A percentile compares a stretch with the other conserved stretches of the same genome.
Evolutionary conservation across 2,797 vertebrate species (phyloP).

Genomic region (Vireo griseus): DNA sequence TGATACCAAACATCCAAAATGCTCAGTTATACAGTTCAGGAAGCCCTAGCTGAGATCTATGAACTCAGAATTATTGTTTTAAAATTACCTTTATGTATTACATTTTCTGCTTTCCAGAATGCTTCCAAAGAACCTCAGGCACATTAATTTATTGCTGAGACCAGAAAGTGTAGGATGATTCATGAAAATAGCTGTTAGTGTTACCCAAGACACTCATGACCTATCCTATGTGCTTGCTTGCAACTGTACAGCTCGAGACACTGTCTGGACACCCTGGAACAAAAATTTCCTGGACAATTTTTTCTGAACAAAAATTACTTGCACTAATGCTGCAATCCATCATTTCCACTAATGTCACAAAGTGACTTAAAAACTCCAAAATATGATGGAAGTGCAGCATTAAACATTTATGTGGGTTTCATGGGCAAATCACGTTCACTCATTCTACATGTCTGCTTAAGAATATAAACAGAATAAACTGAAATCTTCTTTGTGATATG

Average conservation of each 20-base stretch:
- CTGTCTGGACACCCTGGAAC: not conserved
- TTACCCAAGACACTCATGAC: not conserved
- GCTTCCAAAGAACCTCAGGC: not conserved
- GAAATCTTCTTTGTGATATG: not conserved
- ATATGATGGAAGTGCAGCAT: not conserved
- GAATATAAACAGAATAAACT: not conserved
- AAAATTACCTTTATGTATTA: not conserved
- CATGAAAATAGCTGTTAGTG: not conserved
- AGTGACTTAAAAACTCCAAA: not conserved
- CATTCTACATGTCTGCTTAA: not conserved
- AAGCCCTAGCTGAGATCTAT: not conserved
- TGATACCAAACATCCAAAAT: not conserved
- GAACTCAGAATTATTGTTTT: not conserved
- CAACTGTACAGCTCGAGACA: not conserved
- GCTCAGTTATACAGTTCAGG: not conserved
- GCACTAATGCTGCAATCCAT: not conserved
- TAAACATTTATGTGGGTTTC: not conserved
- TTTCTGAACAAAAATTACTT: not conserved
- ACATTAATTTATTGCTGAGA: not conserved
- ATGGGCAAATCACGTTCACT: not conserved
- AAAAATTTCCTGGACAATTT: not conserved
- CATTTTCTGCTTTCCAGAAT: not conserved
- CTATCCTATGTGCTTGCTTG: not conserved
- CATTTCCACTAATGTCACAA: not conserved
- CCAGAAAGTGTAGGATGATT: not conserved